phyloP scores from a whole-genome alignment of 2,113 vertebrate genomes.

The Thoracochromis brauschi region DNA sequence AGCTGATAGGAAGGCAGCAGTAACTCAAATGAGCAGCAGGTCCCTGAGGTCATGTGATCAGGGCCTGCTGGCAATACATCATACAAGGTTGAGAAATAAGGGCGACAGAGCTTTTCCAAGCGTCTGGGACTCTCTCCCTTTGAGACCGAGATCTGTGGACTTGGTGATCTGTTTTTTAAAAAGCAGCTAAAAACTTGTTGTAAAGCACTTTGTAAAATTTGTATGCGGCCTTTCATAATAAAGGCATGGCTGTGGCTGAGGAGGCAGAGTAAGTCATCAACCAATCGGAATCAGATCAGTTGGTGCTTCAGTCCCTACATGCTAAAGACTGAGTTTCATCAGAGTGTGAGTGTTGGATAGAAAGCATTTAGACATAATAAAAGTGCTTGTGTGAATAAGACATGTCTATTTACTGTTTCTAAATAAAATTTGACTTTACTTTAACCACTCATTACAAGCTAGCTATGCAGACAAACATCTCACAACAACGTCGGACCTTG shows the following conservation, averaged over 20 bases:
- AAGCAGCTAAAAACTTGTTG: neutral
- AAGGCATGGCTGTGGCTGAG: neutral
- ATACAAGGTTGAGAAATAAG: neutral
- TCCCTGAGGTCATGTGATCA: neutral
- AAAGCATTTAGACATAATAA: neutral
- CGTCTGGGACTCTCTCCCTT: neutral
- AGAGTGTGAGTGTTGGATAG: neutral
- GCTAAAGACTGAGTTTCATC: neutral
- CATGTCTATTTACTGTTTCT: neutral
- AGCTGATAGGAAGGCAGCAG: neutral
- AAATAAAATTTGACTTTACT: neutral
- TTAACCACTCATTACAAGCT: neutral
- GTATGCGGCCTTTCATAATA: neutral
- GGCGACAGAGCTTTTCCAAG: neutral
- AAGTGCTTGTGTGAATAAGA: neutral
- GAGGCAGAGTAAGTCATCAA: neutral
- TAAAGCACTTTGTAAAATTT: neutral
- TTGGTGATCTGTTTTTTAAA: neutral
- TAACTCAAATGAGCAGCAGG: neutral
- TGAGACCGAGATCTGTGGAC: neutral
- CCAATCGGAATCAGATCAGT: neutral
- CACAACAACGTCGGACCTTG: neutral
- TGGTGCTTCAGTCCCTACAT: neutral
- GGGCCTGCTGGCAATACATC: neutral
- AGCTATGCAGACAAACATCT: neutral